Conservation (phyloP, 1,140 invertebrate genomes). For the Eupristina koningsbergeri region DNA sequence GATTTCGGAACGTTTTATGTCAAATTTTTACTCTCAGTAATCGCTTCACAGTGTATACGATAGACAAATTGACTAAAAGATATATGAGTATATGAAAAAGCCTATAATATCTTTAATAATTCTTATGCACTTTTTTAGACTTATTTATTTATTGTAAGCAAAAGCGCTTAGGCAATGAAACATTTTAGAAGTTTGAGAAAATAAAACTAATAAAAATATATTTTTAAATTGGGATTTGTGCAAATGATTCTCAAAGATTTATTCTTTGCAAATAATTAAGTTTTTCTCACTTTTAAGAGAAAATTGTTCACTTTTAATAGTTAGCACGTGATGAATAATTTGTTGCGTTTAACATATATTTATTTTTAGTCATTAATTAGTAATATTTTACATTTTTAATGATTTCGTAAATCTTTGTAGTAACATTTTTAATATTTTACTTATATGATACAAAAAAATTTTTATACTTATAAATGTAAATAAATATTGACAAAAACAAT, state of each 20-base stretch:
- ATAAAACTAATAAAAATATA: neutral
- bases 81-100: neutral
- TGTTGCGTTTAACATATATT: neutral
- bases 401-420: neutral
- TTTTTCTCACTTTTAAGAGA: neutral
- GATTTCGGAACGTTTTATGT: slow-evolving; percentile 31
- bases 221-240: neutral
- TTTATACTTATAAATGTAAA: slow-evolving; percentile 1
- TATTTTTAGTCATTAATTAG: neutral
- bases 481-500: neutral
- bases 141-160: neutral
- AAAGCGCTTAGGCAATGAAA: neutral
- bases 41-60: neutral
- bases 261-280: neutral
- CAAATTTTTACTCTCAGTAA: neutral
- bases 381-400: neutral
- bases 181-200: neutral
- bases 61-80: neutral
- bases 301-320: neutral
- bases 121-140: neutral
- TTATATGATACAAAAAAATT: neutral
- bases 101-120: neutral
- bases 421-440: neutral
- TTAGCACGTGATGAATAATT: neutral
- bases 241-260: neutral